Base-by-base conservation (phyloP, 2,113 vertebrate genomes). In the Amphilophus citrinellus region DNA sequence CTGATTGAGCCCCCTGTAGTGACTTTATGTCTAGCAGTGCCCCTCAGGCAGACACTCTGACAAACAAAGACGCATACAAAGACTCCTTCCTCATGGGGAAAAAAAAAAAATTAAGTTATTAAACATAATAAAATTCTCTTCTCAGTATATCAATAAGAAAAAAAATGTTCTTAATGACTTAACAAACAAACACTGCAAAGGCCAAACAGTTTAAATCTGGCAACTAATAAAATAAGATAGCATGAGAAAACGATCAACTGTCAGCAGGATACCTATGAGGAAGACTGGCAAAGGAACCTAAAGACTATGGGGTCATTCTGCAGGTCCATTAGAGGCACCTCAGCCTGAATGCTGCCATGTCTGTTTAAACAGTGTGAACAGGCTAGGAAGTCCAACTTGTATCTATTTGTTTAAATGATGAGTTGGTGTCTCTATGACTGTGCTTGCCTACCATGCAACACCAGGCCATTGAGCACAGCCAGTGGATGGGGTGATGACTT, bases 401-500 rank as follows among this genome's bases (percentile, higher is more conserved):
- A 65, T 95, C 94, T 95, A 95, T 94, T 94, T 94, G 94, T 94
- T 94, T 95, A 93, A 95, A 94, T 84, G 90, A 96, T 91, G 93
- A 94, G 83, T 85, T 82, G 85, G 81, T 68, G 83, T 87, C 90
- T 85, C 76, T 83, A 86, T 68, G 84, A 80, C 89, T 92, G 89
- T 93, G 94, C 90, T 88, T 87, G 90, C 79, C 91, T 71, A 91
- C 97, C 97, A 95, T 97, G 96, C 94, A 94, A 95, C 94, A 96
- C 94, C 96, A 97, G 97, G 94, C 96, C 97, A 98, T 97, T 98
- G 97, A 97, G 98, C 98, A 98, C 98, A 98, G 97, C 96, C 94
- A 95, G 94, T 92, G 93, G 95, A 97, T 92, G 95, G 96, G 96
- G 96, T 96, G 86, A 93, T 90, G 94, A 90, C 91, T 91, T 90